A percentile compares a stretch with the other conserved stretches of the same genome.
Evolutionary conservation across 2,888 invertebrate species (phyloP).

Genomic region (Sussaba pulchella): DNA sequence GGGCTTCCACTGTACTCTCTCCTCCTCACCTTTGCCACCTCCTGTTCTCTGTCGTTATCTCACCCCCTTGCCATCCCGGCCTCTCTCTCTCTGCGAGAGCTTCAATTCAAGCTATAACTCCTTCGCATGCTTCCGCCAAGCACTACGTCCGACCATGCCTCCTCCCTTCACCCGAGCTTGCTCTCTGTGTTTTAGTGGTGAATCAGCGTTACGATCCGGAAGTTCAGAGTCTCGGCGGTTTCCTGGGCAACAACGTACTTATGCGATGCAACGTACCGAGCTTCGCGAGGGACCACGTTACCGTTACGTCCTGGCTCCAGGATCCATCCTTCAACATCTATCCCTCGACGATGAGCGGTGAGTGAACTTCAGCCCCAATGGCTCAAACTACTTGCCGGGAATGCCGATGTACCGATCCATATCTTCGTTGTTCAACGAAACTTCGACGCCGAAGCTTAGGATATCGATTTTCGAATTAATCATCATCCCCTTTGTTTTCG

Average conservation of each 20-base stretch:
- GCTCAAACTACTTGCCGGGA: too few relatives aligned
- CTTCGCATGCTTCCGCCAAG: conserved; percentile 22
- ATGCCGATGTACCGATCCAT: too few relatives aligned
- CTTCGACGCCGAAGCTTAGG: too few relatives aligned
- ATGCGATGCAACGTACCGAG: conserved; percentile 86
- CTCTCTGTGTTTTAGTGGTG: conserved; percentile 84
- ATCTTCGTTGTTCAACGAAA: too few relatives aligned
- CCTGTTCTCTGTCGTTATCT: conserved; percentile 25
- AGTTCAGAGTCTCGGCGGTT: conserved; percentile 86
- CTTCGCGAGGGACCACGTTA: conserved; percentile 86
- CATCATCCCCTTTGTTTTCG: too few relatives aligned
- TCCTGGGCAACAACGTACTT: conserved; percentile 86
- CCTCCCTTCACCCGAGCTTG: conserved; percentile 7
- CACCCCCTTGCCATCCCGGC: conserved; percentile 30
- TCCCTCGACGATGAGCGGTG: conserved; percentile 86
- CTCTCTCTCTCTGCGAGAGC: conserved; percentile 21
- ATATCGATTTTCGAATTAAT: too few relatives aligned
- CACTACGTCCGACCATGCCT: conserved; percentile 17
- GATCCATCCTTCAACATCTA: conserved; percentile 86
- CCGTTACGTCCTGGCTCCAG: conserved; percentile 86
- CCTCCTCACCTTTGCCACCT: neutral
- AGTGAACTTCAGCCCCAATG: conserved; percentile 71
- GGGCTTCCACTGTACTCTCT: conserved; percentile 30
- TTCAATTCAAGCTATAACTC: conserved; percentile 32
- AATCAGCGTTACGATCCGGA: conserved; percentile 86